Evolutionary conservation across 2,797 vertebrate genomes (phyloP), one percentile per base, ranked within the genome.

Genomic region (Brachyalestes nurse): DNA sequence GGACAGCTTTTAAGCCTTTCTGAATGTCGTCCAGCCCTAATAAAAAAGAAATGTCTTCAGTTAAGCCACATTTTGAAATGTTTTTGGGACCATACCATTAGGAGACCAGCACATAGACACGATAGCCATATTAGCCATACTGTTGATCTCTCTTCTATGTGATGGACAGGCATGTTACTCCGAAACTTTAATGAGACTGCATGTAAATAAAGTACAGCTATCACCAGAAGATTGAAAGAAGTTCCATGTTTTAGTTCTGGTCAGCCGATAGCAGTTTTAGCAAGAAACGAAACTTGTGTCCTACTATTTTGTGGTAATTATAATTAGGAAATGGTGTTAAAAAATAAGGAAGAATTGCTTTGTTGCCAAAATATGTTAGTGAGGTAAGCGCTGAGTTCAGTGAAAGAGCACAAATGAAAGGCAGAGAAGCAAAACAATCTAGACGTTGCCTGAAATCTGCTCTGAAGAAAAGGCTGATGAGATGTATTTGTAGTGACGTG

Each of bases 1-100:
- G 89, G 89, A 93, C 89, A 84, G 89, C 90, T 90, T 89, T 87
- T 88, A 85, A 71, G 89, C 88, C 88, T 90, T 90, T 88, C 87
- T 87, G 86, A 90, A 89, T 75, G 45, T 38, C 82, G 83, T 81
- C 85, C 85, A 81, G 87, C 85, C 71, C 82, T 88, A 83, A 89
- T 85, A 88, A 87, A 85, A 85, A 87, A 82, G 75, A 88, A 86
- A 85, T 81, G 83, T 87, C 79, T 60, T 16, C 51, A 23, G 76
- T 79, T 65, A 81, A 60, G 83, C 82, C 82, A 82, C 47, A 87
- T 87, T 88, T 87, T 86, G 78, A 88, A 88, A 87, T 79, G 84
- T 75, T 91, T 88, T 81, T 81, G 76, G 84, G 81, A 85, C 82
- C 83, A 84, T 88, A 87, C 78, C 82, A 75, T 85, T 85, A 80